These are phyloP conservation scores for Tethea ocularis DNA, from an alignment of 2,888 invertebrate genomes.

Conservation along the genomic window DNA sequence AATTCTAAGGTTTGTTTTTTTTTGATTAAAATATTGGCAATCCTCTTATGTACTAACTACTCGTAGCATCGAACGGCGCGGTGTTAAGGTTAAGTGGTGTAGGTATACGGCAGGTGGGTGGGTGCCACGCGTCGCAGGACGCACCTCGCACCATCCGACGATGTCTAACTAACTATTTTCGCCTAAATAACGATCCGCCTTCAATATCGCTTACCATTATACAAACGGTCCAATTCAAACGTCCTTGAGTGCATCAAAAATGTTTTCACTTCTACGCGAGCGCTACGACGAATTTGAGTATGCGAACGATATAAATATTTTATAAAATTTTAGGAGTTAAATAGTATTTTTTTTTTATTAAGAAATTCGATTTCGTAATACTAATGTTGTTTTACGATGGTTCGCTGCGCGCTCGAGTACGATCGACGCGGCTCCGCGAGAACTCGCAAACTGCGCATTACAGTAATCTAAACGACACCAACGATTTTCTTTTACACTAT, in stretches of 20 bases:
- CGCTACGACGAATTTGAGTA: conserved; percentile 59
- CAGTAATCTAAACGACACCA: too few species aligned
- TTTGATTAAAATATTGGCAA: conserved; percentile 82
- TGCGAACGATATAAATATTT: conserved; percentile 72
- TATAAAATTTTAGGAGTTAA: conserved; percentile 73
- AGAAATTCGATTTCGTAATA: conserved; percentile 76
- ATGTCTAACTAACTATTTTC: conserved; percentile 51
- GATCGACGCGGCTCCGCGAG: conserved; percentile 14
- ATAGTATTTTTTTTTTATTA: conserved; percentile 54
- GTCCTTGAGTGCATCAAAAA: conserved; percentile 51
- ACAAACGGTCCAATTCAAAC: conserved; percentile 41
- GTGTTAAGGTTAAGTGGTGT: conserved; percentile 43
- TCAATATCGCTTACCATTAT: conserved; percentile 45
- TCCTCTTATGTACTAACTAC: conserved; percentile 75
- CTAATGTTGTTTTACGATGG: conserved; percentile 53
- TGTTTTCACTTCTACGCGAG: conserved; percentile 55
- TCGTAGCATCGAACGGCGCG: conserved; percentile 68
- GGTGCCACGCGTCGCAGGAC: conserved; percentile 25
- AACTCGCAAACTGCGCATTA: conserved; percentile 14
- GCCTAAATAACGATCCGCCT: conserved; percentile 49
- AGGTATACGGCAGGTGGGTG: conserved; percentile 17
- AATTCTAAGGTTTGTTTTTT: conserved; percentile 75
- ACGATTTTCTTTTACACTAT: neutral
- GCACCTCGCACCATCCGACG: conserved; percentile 50
- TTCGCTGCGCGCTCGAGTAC: conserved; percentile 34